Conservation (phyloP, 2,888 invertebrate species). For the Carcina quercana region DNA sequence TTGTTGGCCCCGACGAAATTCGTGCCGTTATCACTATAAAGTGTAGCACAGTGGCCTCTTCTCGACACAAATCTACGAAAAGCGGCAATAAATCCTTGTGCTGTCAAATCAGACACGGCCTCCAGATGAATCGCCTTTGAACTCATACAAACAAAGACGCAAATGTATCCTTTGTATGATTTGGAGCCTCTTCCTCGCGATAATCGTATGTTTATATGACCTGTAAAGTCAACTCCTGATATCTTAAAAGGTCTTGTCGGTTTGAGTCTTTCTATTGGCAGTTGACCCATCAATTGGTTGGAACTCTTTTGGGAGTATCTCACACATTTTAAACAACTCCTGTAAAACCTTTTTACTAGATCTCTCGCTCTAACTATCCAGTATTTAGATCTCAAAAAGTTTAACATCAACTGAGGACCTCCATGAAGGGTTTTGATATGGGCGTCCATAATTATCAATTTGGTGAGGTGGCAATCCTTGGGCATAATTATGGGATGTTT, state of each 20-base stretch:
- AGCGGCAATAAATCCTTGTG: slow-evolving; percentile 22
- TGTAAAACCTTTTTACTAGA: slow-evolving; percentile 6
- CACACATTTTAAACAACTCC: slow-evolving; percentile 14
- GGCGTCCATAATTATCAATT: slow-evolving; percentile 13
- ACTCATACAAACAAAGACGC: slow-evolving; percentile 16
- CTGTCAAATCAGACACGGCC: slow-evolving; percentile 22
- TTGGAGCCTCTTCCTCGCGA: slow-evolving; percentile 15
- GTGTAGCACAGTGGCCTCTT: slow-evolving; percentile 14
- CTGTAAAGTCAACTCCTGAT: slow-evolving; percentile 18
- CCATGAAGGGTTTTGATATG: slow-evolving; percentile 18
- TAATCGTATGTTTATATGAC: slow-evolving; percentile 13
- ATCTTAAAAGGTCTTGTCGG: slow-evolving; percentile 13
- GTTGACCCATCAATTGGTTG: slow-evolving; percentile 14
- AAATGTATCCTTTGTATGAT: slow-evolving; percentile 13
- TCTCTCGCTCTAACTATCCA: slow-evolving; percentile 5
- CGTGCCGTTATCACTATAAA: slow-evolving; percentile 20
- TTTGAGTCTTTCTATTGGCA: slow-evolving; percentile 14
- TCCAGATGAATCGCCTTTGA: slow-evolving; percentile 27
- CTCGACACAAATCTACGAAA: slow-evolving; percentile 18
- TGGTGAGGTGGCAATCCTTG: slow-evolving; percentile 6
- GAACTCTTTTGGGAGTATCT: slow-evolving; percentile 3
- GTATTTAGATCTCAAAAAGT: slow-evolving; percentile 11
- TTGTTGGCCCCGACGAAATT: slow-evolving; percentile 13
- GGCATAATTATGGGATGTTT: slow-evolving; percentile 16
- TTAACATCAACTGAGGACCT: slow-evolving; percentile 15